These are phyloP conservation scores for Drosophila lacicola DNA, from an alignment of 2,888 invertebrate genomes.

Conservation along the genomic window DNA sequence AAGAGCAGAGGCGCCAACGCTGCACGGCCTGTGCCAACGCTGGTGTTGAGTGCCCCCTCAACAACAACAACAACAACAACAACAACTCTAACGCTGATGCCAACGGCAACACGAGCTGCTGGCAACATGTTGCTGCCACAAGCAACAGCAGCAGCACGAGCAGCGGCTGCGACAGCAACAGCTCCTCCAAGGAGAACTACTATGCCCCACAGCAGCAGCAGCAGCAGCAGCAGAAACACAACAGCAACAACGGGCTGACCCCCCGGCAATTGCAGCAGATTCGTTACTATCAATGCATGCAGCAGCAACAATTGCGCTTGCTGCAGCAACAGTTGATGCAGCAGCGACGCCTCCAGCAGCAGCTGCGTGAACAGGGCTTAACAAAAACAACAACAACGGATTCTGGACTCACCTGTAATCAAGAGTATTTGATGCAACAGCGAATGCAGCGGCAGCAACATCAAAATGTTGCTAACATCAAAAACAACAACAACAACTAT, in stretches of 20 bases:
- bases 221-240: conserved; percentile 46
- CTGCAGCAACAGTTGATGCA: conserved; percentile 84
- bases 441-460: conserved; percentile 65
- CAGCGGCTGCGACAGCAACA: conserved; percentile 82
- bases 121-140: conserved; percentile 74
- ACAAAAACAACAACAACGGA: conserved; percentile 41
- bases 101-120: conserved; percentile 61
- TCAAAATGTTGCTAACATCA: conserved; percentile 34
- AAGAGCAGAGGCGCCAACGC: conserved; percentile 77
- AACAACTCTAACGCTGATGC: conserved; percentile 40
- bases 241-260: conserved; percentile 78
- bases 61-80: conserved; percentile 31
- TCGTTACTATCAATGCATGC: conserved; percentile 84
- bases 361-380: conserved; percentile 80
- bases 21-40: conserved; percentile 65
- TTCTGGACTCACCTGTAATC: conserved; percentile 75
- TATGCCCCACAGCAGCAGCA: conserved; percentile 68
- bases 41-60: conserved; percentile 56
- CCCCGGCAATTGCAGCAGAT: conserved; percentile 88
- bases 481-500: conserved; percentile 38
- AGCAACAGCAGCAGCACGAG: conserved; percentile 80
- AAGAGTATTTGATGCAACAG: conserved; percentile 78
- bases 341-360: conserved; percentile 84
- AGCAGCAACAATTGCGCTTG: conserved; percentile 84
- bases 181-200: conserved; percentile 82